Evolutionary conservation across 1,140 invertebrate species (phyloP).

Genomic region (Heliconius congener): DNA sequence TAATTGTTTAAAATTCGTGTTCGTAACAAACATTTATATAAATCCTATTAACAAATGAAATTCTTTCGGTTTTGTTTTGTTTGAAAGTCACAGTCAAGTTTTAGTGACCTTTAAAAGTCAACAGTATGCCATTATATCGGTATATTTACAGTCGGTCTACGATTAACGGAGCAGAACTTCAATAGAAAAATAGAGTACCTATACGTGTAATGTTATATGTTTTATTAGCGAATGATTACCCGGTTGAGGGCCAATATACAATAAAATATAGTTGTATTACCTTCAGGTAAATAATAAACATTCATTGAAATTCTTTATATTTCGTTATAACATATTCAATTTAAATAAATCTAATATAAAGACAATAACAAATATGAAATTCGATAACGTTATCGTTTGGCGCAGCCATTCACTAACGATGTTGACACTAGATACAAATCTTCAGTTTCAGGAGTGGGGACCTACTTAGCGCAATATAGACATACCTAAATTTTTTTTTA

Average conservation of each 20-base stretch:
- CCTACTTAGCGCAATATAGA: constrained; percentile 11
- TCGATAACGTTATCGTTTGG: constrained; percentile 1
- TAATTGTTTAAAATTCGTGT: too few relatives aligned
- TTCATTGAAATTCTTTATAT: not conserved
- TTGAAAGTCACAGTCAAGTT: constrained; percentile 17
- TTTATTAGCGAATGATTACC: not conserved
- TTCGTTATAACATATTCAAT: not conserved
- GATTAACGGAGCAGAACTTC: constrained; percentile 35
- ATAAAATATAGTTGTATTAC: not conserved
- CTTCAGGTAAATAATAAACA: not conserved
- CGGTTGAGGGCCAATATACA: not conserved
- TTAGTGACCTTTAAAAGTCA: constrained; percentile 26
- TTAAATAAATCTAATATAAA: not conserved
- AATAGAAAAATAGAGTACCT: not conserved
- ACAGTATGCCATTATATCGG: constrained; percentile 24
- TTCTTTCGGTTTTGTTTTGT: constrained; percentile 24
- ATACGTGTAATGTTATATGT: constrained; percentile 6
- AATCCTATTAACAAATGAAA: too few relatives aligned
- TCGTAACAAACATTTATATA: too few relatives aligned
- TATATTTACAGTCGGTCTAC: constrained; percentile 22
- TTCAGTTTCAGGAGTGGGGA: constrained; percentile 21
- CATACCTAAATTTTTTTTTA: not conserved
- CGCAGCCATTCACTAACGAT: constrained; percentile 61
- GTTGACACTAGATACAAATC: constrained; percentile 71
- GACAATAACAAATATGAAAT: not conserved